Base-by-base conservation (phyloP, 2,888 invertebrate genomes). In the Aproaerema taeniolella region DNA sequence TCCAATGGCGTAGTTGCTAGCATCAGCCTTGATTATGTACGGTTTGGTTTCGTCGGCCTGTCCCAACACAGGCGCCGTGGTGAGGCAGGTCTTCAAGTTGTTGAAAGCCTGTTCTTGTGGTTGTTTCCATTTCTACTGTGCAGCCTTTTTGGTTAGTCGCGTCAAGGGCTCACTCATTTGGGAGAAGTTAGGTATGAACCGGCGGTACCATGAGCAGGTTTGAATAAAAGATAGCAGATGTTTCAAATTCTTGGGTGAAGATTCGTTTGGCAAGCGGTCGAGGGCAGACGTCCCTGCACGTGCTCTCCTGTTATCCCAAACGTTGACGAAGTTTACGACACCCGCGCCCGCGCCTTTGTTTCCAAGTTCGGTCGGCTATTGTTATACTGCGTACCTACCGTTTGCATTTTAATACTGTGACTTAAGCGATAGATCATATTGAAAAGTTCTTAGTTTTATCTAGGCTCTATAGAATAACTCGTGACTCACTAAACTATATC, bases 131-230 rank as follows among this genome's bases (percentile, higher is more conserved):
- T 14, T n/a, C 42, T 39, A 45, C n/a, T 5, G 8, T 9, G 15
- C 12, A 11, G 20, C 30, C 24, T 41, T 44, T 28, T 32, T 31
- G 2, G 16, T 15, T n/a, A 31, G 15, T 6, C 16, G 31, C 1
- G 52, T 50, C 1, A 44, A 38, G 1, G 61, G 53, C 31, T 50
- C 43, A 0, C 50, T 40, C 0, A 57, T 45, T 5, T 46, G 25
- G 0, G 51, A 35, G 29, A 56, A 58, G 0, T 45, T 45, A 2
- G 41, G 31, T 15, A 63, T 53, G 31, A 57, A 61, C 2, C 58
- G 26, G 16, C 56, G 31, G 36, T 52, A 61, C 57, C 61, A 59
- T 1, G 51, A 50, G n/a, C 47, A 46, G 0, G 50, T 57, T 42
- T 58, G 55, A 1, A 61, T 8, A 31, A 61, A 58, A 1, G 43